These are phyloP conservation scores for Gambusia yucatana DNA, from an alignment of 2,797 vertebrate genomes.

Conservation along the genomic window DNA sequence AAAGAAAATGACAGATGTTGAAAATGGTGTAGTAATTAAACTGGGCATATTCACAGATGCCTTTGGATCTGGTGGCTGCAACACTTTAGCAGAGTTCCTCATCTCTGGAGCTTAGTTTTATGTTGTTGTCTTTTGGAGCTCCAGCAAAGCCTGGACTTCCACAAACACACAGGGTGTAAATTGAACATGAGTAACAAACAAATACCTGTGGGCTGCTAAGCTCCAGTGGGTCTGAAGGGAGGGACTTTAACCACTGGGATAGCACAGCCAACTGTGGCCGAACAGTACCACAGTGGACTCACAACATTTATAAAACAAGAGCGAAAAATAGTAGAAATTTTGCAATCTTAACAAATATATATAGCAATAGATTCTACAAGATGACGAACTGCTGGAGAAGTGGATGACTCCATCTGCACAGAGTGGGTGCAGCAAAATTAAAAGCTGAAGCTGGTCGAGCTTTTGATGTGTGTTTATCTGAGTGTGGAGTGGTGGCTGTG, in stretches of 20 bases:
- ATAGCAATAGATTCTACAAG: not conserved
- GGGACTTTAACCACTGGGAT: conserved; percentile 41
- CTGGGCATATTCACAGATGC: not conserved
- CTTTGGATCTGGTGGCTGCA: not conserved
- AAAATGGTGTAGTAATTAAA: conserved; percentile 35
- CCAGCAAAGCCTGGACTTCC: not conserved
- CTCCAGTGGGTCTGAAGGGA: conserved; percentile 61
- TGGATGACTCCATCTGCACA: conserved; percentile 6
- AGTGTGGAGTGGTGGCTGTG: conserved; percentile 45
- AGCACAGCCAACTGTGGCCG: conserved; percentile 36
- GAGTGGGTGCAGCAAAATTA: conserved; percentile 28
- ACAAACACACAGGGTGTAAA: conserved; percentile 36
- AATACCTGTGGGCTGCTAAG: conserved; percentile 65
- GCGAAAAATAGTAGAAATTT: not conserved
- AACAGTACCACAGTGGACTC: conserved; percentile 25
- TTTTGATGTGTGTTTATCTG: conserved; percentile 65
- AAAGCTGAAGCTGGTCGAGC: conserved; percentile 28
- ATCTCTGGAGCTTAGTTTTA: not conserved
- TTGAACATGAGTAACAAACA: conserved; percentile 49
- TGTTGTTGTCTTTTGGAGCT: not conserved
- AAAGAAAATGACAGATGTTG: conserved; percentile 38
- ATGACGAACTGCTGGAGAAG: not conserved
- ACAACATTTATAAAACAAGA: conserved; percentile 10
- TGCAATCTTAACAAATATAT: not conserved
- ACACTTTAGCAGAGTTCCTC: not conserved